These are phyloP conservation scores for Cephalopterus ornatus DNA, from an alignment of 2,113 vertebrate genomes.

Conservation along the genomic window DNA sequence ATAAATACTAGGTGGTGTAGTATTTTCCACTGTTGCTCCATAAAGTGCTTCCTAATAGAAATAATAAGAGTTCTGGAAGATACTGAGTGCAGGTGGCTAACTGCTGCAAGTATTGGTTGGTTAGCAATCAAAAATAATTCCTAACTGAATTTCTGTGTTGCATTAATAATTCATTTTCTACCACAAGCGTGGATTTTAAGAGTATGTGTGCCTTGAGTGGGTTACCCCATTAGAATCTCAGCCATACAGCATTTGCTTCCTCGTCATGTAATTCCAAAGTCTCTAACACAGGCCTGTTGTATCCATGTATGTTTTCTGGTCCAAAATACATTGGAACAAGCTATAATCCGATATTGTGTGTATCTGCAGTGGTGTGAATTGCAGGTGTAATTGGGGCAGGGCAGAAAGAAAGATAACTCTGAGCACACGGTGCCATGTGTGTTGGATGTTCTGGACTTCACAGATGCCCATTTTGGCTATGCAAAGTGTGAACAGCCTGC, in stretches of 20 bases:
- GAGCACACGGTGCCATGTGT: rapidly evolving
- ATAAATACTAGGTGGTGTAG: not conserved
- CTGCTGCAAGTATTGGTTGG: not conserved
- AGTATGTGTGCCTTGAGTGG: not conserved
- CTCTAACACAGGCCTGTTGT: not conserved
- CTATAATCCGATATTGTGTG: not conserved
- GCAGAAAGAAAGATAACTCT: not conserved
- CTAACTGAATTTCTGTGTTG: not conserved
- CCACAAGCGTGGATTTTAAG: not conserved
- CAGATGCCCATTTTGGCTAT: not conserved
- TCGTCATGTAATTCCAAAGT: not conserved
- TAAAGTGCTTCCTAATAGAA: not conserved
- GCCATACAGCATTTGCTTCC: not conserved
- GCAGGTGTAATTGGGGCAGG: not conserved
- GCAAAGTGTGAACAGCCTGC: not conserved
- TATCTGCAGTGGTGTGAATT: not conserved
- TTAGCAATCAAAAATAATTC: not conserved
- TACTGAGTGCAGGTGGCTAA: not conserved
- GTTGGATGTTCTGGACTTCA: not conserved
- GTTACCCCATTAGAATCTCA: not conserved
- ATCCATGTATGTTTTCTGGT: not conserved
- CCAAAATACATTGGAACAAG: not conserved
- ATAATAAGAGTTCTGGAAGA: not conserved
- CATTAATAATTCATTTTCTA: not conserved
- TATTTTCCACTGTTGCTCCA: not conserved